phyloP scores from a whole-genome alignment of 1,140 invertebrate species.

The Rhagoletis zephyria region DNA sequence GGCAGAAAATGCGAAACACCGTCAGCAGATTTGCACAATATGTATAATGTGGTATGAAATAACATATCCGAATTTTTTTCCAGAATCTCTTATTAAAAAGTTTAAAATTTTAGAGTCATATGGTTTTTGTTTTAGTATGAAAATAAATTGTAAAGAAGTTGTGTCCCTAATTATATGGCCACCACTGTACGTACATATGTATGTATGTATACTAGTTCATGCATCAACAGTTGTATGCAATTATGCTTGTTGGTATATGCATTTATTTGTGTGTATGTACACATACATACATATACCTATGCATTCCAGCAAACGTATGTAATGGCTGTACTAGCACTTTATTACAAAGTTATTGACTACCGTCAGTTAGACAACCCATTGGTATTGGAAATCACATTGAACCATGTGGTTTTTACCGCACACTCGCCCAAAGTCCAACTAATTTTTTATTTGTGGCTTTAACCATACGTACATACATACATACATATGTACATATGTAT shows the following conservation, averaged over 20 bases:
- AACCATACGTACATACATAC: neutral
- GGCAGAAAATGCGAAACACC: too few relatives aligned
- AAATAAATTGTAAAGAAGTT: too few relatives aligned
- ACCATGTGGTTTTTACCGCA: neutral
- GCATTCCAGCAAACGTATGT: neutral
- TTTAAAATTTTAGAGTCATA: too few relatives aligned
- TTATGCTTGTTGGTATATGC: neutral
- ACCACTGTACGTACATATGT: too few relatives aligned
- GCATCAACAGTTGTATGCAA: neutral
- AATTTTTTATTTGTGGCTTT: neutral
- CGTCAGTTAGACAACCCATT: neutral
- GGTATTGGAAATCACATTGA: neutral
- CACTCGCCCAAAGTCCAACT: neutral
- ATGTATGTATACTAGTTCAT: neutral
- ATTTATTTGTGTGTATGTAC: neutral
- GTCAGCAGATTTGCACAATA: too few relatives aligned
- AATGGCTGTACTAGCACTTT: neutral
- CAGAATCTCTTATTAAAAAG: too few relatives aligned
- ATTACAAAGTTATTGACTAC: neutral
- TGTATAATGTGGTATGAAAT: too few relatives aligned
- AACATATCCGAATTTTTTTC: too few relatives aligned
- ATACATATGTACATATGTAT: constrained; percentile 8
- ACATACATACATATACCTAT: neutral
- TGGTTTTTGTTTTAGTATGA: too few relatives aligned
- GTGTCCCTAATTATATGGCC: too few relatives aligned